A percentile compares a stretch with the other conserved stretches of the same genome.
Conservation (phyloP, 2,888 invertebrate genomes). For the Hirtodrosophila histrioides region DNA sequence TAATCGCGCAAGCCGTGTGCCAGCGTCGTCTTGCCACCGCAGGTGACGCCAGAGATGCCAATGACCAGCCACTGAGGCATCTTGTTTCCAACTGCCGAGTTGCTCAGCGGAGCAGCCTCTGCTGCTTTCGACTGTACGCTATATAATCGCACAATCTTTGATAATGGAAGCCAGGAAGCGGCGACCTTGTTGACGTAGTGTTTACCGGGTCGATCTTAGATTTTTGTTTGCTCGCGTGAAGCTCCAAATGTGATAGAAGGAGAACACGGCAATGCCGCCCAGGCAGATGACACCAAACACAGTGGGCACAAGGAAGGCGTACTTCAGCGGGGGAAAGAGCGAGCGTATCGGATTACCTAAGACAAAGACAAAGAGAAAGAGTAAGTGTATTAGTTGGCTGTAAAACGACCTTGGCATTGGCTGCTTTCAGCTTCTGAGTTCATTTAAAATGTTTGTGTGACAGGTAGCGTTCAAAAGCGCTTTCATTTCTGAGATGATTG, state of each 20-base stretch:
- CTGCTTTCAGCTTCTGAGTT: slow-evolving; percentile 27
- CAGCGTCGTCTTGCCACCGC: slow-evolving; percentile 92
- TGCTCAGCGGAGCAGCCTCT: slow-evolving; percentile 20
- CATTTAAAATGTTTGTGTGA: slow-evolving; percentile 7
- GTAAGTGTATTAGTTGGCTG: slow-evolving; percentile 6
- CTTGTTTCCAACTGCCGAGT: slow-evolving; percentile 64
- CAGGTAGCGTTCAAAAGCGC: slow-evolving; percentile 8
- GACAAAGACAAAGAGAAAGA: slow-evolving; percentile 41
- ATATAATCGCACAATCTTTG: slow-evolving; percentile 43
- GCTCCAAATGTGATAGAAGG: slow-evolving; percentile 86
- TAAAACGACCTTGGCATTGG: slow-evolving; percentile 52
- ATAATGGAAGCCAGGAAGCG: slow-evolving; percentile 10
- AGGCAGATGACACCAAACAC: slow-evolving; percentile 87
- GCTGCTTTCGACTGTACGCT: slow-evolving; percentile 1
- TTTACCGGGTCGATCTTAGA: slow-evolving; percentile 18
- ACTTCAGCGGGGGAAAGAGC: slow-evolving; percentile 86
- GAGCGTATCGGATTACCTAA: slow-evolving; percentile 86
- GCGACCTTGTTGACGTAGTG: slow-evolving; percentile 34
- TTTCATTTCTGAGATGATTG: background rate
- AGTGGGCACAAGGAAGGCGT: slow-evolving; percentile 87
- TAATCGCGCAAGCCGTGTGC: slow-evolving; percentile 86
- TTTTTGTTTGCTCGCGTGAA: slow-evolving; percentile 60
- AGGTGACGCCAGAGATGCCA: slow-evolving; percentile 92
- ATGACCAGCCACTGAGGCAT: slow-evolving; percentile 87
- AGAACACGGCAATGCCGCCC: slow-evolving; percentile 88